These are phyloP conservation scores for Scortum barcoo DNA, from an alignment of 2,113 vertebrate genomes.

Conservation along the genomic window DNA sequence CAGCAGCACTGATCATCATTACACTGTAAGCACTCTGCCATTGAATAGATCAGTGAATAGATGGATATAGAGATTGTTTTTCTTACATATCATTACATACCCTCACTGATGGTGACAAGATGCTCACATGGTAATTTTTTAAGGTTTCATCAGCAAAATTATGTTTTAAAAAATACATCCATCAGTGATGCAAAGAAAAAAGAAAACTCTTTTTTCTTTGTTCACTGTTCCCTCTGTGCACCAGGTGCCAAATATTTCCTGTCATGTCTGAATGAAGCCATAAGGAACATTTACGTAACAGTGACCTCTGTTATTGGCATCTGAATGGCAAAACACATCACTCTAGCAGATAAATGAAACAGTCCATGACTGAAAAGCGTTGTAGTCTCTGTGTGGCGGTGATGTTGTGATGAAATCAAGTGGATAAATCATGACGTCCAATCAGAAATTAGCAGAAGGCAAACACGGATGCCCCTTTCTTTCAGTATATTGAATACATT, in stretches of 20 bases:
- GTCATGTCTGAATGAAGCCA: background rate
- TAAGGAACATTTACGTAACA: background rate
- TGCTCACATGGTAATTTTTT: no score
- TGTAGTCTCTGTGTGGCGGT: background rate
- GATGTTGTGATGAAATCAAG: background rate
- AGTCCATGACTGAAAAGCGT: no score
- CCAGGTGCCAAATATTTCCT: background rate
- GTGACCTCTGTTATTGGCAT: background rate
- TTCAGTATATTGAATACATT: no score
- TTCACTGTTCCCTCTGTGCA: background rate
- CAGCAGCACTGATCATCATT: conserved; percentile 71
- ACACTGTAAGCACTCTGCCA: conserved; percentile 57
- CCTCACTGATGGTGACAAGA: no score
- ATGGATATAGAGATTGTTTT: no score
- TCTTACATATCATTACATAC: no score
- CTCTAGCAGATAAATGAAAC: background rate
- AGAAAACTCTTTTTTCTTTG: background rate
- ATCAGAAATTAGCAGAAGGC: no score
- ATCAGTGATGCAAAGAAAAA: background rate
- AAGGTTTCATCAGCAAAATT: background rate
- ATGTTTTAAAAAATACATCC: background rate
- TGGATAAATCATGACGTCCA: background rate
- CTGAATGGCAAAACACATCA: background rate
- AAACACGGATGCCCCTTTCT: no score
- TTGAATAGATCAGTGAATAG: no score